Evolutionary conservation across 2,888 invertebrate genomes (phyloP).

Genomic region (Caenorhabditis macrosperma): DNA sequence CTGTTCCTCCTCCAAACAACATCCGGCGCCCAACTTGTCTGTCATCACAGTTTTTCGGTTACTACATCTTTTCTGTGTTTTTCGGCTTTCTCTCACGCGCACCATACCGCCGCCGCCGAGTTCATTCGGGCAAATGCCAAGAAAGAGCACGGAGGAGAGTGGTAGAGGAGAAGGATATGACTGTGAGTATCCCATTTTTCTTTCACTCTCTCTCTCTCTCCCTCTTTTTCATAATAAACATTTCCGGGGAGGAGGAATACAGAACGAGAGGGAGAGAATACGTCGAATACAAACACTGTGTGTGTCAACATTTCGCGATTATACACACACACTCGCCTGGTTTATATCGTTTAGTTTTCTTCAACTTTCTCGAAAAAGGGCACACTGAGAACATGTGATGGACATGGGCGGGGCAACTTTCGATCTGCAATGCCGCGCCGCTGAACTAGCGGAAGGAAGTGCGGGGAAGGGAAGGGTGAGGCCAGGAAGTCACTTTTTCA

Average conservation of each 20-base stretch:
- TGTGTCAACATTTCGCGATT: slow-evolving; percentile 6
- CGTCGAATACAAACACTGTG: neutral
- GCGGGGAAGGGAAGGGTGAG: neutral
- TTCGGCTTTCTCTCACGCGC: too few relatives aligned
- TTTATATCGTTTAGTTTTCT: slow-evolving; percentile 2
- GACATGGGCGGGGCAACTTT: neutral
- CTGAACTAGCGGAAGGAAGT: slow-evolving; percentile 6
- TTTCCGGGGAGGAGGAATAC: neutral
- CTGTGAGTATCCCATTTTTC: neutral
- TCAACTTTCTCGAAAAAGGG: slow-evolving; percentile 13
- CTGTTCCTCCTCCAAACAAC: too few relatives aligned
- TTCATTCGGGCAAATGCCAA: neutral
- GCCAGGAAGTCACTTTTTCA: neutral
- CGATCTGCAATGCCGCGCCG: too few relatives aligned
- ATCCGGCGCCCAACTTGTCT: too few relatives aligned
- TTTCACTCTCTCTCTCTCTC: neutral
- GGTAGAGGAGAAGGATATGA: neutral
- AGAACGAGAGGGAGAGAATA: neutral
- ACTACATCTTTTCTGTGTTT: too few relatives aligned
- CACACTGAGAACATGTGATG: too few relatives aligned
- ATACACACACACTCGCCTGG: neutral
- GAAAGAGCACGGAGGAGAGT: neutral
- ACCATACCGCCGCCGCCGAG: too few relatives aligned
- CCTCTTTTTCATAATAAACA: slow-evolving; percentile 1
- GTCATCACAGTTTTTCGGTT: too few relatives aligned